phyloP scores from a whole-genome alignment of 2,888 invertebrate species.

The Zele albiditarsus region DNA sequence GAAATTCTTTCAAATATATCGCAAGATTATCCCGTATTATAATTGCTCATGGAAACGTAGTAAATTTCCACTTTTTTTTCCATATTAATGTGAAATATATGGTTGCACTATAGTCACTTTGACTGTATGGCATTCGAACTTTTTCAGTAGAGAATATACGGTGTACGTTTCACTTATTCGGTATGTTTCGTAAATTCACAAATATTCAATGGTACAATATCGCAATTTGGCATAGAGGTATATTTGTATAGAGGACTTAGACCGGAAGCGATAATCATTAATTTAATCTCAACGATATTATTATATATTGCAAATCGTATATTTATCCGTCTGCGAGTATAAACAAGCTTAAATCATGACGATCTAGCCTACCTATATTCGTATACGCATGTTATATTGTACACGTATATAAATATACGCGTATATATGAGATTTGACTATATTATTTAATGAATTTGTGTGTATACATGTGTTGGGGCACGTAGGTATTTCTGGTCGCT shows the following conservation, averaged over 20 bases:
- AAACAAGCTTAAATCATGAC: conserved; percentile 10
- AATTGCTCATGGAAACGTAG: too few species aligned
- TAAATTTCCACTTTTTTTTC: too few species aligned
- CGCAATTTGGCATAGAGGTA: not conserved
- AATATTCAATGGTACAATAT: not conserved
- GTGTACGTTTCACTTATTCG: not conserved
- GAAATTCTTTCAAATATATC: too few species aligned
- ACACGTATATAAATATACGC: not conserved
- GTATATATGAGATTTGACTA: not conserved
- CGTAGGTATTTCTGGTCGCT: conserved; percentile 42
- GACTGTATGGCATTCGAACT: too few species aligned
- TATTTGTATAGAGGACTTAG: not conserved
- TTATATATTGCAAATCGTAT: not conserved
- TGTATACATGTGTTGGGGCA: not conserved
- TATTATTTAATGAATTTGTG: not conserved
- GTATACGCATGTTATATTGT: not conserved
- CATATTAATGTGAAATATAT: too few species aligned
- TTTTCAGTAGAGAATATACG: too few species aligned
- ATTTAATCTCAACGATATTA: conserved; percentile 23
- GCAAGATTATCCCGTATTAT: too few species aligned
- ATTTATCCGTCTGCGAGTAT: not conserved
- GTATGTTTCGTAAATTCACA: not conserved
- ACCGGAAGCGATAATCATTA: conserved; percentile 33
- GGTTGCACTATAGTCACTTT: too few species aligned
- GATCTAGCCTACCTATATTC: not conserved